phyloP scores from a whole-genome alignment of 2,797 vertebrate species.

The Geotrypetes seraphini region DNA sequence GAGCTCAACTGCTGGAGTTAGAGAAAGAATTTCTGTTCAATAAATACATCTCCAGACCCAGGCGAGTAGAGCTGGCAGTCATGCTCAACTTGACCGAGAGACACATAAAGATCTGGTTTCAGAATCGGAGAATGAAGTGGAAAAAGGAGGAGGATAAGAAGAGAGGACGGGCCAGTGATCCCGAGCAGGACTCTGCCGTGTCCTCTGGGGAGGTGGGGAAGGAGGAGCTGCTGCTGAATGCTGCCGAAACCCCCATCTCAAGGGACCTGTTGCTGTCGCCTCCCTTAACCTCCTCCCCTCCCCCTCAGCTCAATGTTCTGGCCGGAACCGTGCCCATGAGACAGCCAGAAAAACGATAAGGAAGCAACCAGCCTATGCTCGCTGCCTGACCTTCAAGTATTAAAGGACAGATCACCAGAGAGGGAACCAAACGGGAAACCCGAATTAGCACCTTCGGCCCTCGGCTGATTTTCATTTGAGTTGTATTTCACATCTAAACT shows the following conservation, averaged over 20 bases:
- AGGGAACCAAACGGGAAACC: too few relatives aligned
- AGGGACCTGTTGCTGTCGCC: slow-evolving; percentile 35
- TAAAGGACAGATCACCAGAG: too few relatives aligned
- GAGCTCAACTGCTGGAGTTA: slow-evolving; percentile 89
- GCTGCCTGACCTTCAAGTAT: too few relatives aligned
- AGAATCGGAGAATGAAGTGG: slow-evolving; percentile 94
- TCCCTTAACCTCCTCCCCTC: slow-evolving; percentile 44
- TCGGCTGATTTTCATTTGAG: too few relatives aligned
- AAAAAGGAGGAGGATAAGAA: slow-evolving; percentile 96
- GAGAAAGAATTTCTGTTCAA: slow-evolving; percentile 97
- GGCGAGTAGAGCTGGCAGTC: slow-evolving; percentile 88
- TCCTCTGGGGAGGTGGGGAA: slow-evolving; percentile 72
- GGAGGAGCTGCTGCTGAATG: slow-evolving; percentile 37
- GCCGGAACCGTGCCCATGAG: slow-evolving; percentile 31
- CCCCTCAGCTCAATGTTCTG: slow-evolving; percentile 30
- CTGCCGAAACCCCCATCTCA: slow-evolving; percentile 23
- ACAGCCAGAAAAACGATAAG: slow-evolving; percentile 44
- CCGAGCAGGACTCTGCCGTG: slow-evolving; percentile 84
- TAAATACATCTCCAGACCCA: slow-evolving; percentile 91
- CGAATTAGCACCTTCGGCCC: too few relatives aligned
- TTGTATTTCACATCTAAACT: too few relatives aligned
- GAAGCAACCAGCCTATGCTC: not conserved
- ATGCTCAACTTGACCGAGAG: slow-evolving; percentile 92
- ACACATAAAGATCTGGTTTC: slow-evolving; percentile 97
- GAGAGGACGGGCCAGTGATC: slow-evolving; percentile 52